phyloP scores from a whole-genome alignment of 2,113 vertebrate species.

The Sinosuthora webbiana region DNA sequence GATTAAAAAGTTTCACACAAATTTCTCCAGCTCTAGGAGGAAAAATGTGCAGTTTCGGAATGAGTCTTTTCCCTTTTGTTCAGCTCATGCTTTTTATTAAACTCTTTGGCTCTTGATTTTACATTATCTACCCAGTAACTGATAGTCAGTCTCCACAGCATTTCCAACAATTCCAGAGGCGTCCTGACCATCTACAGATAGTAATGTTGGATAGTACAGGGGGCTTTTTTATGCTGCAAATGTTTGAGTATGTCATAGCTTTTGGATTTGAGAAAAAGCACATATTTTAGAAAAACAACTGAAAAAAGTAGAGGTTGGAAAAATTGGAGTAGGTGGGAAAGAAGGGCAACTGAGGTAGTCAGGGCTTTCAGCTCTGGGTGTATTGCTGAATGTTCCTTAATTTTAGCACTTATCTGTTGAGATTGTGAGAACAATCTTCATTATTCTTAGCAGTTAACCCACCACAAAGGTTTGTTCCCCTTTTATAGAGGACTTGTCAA shows the following conservation, averaged over 20 bases:
- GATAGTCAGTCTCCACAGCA: neutral
- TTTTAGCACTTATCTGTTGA: neutral
- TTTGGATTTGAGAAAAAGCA: neutral
- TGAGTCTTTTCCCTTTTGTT: neutral
- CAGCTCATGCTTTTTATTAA: constrained; percentile 54
- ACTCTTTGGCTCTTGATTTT: constrained; percentile 39
- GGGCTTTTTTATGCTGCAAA: neutral
- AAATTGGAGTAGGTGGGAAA: neutral
- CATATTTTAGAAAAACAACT: neutral
- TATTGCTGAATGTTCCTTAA: neutral
- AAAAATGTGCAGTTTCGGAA: neutral
- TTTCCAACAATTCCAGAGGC: neutral
- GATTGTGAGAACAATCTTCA: neutral
- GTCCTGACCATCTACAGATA: neutral
- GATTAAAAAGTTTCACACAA: neutral
- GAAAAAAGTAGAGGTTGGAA: neutral
- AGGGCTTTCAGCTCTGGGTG: neutral
- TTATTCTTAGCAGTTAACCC: constrained; percentile 39
- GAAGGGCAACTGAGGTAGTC: neutral
- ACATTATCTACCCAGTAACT: neutral
- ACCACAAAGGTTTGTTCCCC: constrained; percentile 48
- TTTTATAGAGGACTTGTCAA: constrained; percentile 61
- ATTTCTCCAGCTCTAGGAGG: neutral
- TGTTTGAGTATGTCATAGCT: neutral
- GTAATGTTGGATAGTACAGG: neutral